These are phyloP conservation scores for Cartodere bifasciata DNA, from an alignment of 2,888 invertebrate genomes.

Conservation along the genomic window DNA sequence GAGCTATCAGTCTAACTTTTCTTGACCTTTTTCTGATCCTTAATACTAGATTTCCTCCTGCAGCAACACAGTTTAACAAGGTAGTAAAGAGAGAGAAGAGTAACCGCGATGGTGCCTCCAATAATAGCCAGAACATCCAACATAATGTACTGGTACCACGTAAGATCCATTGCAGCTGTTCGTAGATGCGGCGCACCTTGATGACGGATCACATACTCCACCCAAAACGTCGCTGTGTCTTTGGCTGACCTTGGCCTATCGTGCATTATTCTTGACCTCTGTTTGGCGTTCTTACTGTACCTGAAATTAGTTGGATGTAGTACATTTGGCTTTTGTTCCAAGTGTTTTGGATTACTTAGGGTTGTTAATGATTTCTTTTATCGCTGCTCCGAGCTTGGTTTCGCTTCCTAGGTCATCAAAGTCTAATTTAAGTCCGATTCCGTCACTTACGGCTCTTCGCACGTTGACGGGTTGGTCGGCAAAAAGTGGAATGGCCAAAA, in stretches of 20 bases:
- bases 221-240: conserved; percentile 10
- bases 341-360: conserved; percentile 21
- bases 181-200: conserved; percentile 15
- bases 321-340: no score
- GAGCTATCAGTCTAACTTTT: no score
- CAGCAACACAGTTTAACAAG: no score
- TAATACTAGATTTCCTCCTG: no score
- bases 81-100: no score
- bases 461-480: conserved; percentile 41
- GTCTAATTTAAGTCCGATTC: conserved; percentile 23
- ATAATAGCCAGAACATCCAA: conserved; percentile 14
- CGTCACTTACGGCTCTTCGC: conserved; percentile 30
- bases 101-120: no score
- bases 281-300: conserved; percentile 9
- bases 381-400: conserved; percentile 26
- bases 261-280: conserved; percentile 17
- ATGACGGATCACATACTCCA: conserved; percentile 15
- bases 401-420: conserved; percentile 37
- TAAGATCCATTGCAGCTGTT: conserved; percentile 14
- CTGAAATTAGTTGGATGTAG: no score
- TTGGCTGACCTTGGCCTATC: conserved; percentile 17
- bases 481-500: conserved; percentile 40
- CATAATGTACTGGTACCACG: conserved; percentile 14
- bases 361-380: conserved; percentile 35
- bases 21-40: no score